Evolutionary conservation across 23 tunicate genomes (phyloP).

Genomic region (Diplosoma virens): DNA sequence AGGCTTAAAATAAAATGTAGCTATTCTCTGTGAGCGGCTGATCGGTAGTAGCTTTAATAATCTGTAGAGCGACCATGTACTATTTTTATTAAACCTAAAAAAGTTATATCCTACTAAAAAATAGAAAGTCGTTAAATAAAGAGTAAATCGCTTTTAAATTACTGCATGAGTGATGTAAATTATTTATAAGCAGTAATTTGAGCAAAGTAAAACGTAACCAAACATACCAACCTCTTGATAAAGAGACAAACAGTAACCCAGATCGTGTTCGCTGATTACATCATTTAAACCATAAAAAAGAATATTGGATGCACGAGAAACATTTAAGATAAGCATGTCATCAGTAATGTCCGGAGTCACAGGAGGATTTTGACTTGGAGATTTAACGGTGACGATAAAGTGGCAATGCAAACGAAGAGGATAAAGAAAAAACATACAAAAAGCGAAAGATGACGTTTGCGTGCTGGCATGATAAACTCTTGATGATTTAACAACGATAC

Average conservation of each 20-base stretch:
- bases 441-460: slow-evolving; percentile 15
- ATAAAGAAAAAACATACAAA: slow-evolving; percentile 35
- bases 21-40: no score
- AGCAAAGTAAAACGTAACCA: no score
- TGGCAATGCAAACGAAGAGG: slow-evolving; percentile 55
- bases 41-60: no score
- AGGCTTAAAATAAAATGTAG: no score
- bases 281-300: slow-evolving; percentile 51
- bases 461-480: background rate
- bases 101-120: no score
- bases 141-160: no score
- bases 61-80: no score
- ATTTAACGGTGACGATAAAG: slow-evolving; percentile 39
- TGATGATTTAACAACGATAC: slow-evolving; percentile 36
- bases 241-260: background rate
- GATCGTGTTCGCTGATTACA: slow-evolving; percentile 20
- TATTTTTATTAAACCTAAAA: no score
- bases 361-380: slow-evolving; percentile 15
- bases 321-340: slow-evolving; percentile 41
- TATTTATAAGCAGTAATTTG: no score
- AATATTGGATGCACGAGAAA: slow-evolving; percentile 31
- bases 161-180: no score
- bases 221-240: slow-evolving; percentile 15
- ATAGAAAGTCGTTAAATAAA: no score
- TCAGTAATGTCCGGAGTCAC: slow-evolving; percentile 21